phyloP scores from a whole-genome alignment of 2,113 vertebrate genomes.

The Bubo scandiacus region DNA sequence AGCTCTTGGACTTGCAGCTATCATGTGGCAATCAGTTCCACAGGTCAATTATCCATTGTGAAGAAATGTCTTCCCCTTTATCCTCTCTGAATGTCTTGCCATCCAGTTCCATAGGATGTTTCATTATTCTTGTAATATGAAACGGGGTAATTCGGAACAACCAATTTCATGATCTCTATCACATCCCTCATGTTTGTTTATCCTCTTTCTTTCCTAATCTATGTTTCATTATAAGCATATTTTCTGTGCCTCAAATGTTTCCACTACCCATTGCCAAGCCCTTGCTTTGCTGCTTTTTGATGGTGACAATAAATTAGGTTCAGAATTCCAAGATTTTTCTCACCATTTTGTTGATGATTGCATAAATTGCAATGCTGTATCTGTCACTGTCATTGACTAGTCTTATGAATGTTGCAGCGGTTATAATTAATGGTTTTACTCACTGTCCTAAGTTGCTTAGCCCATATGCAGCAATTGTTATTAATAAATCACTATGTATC shows the following conservation, averaged over 20 bases:
- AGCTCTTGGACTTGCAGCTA: slow-evolving; percentile 58
- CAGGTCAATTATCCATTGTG: slow-evolving; percentile 64
- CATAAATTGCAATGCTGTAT: neutral
- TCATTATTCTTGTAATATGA: slow-evolving; percentile 35
- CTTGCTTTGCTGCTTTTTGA: neutral
- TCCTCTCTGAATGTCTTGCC: slow-evolving; percentile 3
- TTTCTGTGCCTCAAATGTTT: neutral
- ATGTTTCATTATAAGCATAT: neutral
- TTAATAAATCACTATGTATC: neutral
- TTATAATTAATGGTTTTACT: slow-evolving; percentile 33
- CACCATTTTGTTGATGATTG: neutral
- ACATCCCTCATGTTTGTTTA: slow-evolving; percentile 18
- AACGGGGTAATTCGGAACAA: neutral
- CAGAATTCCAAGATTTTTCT: neutral
- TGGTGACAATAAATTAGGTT: neutral
- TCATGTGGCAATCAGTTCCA: slow-evolving; percentile 59
- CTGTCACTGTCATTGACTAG: neutral
- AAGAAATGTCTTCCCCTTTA: slow-evolving; percentile 53
- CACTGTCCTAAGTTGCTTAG: neutral
- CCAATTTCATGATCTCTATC: slow-evolving; percentile 19
- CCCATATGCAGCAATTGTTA: neutral
- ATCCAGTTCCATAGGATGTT: slow-evolving; percentile 1
- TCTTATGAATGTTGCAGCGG: neutral
- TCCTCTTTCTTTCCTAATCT: neutral
- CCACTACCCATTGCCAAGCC: neutral